These are phyloP conservation scores for Argyresthia albistria DNA, from an alignment of 2,888 invertebrate genomes.

Conservation along the genomic window DNA sequence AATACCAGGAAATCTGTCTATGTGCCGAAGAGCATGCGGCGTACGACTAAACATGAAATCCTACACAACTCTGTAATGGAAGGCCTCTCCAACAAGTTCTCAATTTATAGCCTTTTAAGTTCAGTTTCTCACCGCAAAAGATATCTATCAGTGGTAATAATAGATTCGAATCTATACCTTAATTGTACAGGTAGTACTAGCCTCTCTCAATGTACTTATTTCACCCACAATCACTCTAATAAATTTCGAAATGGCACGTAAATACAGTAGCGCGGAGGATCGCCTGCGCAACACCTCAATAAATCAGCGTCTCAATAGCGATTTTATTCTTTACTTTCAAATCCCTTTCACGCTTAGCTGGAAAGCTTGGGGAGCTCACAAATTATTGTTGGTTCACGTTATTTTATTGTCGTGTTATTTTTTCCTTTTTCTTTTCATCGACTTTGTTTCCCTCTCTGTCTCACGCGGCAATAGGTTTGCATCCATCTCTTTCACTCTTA, in stretches of 20 bases:
- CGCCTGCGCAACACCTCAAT: constrained; percentile 34
- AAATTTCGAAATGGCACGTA: constrained; percentile 44
- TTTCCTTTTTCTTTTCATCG: constrained; percentile 27
- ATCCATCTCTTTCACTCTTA: constrained; percentile 36
- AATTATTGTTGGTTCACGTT: constrained; percentile 61
- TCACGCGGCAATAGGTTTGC: constrained; percentile 11
- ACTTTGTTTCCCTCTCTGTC: constrained; percentile 17
- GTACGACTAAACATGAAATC: no score
- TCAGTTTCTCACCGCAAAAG: neutral
- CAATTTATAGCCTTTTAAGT: neutral
- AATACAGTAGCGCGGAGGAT: constrained; percentile 41
- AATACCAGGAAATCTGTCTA: no score
- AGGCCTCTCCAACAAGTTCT: no score
- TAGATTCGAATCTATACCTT: neutral
- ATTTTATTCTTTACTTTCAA: constrained; percentile 50
- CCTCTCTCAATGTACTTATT: constrained; percentile 28
- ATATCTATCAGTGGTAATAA: neutral
- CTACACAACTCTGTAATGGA: no score
- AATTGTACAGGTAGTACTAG: neutral
- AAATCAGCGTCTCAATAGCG: constrained; percentile 60
- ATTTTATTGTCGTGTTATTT: constrained; percentile 49
- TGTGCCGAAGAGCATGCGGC: no score
- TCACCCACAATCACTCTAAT: constrained; percentile 43
- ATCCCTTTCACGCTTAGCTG: constrained; percentile 49
- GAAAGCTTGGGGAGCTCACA: constrained; percentile 56